These are phyloP conservation scores for Lamprologus sp. DNA, from an alignment of 2,113 vertebrate genomes.

Conservation along the genomic window DNA sequence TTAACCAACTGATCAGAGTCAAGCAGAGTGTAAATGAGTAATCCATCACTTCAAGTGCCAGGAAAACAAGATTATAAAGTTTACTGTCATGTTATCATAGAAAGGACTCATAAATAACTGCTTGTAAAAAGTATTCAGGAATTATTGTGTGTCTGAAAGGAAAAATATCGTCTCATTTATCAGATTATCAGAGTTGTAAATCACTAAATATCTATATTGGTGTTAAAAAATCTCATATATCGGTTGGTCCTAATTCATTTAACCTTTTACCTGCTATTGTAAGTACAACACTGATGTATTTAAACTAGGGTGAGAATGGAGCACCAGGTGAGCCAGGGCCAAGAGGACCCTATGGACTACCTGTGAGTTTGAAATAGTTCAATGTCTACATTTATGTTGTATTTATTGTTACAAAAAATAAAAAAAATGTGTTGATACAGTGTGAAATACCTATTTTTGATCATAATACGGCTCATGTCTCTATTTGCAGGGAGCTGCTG, in stretches of 20 bases:
- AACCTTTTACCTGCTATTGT: not conserved
- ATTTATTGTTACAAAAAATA: accelerated
- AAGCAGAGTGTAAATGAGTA: not conserved
- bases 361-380: constrained; percentile 75
- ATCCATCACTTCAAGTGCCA: not conserved
- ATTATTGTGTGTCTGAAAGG: not conserved
- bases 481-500: constrained; percentile 87
- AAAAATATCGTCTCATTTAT: not conserved
- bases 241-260: not conserved
- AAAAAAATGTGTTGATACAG: not conserved
- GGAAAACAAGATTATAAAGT: not conserved
- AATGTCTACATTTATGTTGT: not conserved
- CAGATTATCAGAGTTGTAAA: not conserved
- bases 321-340: constrained; percentile 84
- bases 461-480: not conserved
- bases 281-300: not conserved
- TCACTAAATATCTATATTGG: not conserved
- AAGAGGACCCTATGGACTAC: constrained; percentile 92
- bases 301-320: constrained; percentile 73
- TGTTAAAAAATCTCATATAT: not conserved
- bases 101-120: not conserved
- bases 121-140: not conserved
- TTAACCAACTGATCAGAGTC: not conserved
- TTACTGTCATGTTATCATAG: not conserved
- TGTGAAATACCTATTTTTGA: not conserved